Evolutionary conservation across 2,113 vertebrate genomes (phyloP).

Genomic region (Ameiurus melas): DNA sequence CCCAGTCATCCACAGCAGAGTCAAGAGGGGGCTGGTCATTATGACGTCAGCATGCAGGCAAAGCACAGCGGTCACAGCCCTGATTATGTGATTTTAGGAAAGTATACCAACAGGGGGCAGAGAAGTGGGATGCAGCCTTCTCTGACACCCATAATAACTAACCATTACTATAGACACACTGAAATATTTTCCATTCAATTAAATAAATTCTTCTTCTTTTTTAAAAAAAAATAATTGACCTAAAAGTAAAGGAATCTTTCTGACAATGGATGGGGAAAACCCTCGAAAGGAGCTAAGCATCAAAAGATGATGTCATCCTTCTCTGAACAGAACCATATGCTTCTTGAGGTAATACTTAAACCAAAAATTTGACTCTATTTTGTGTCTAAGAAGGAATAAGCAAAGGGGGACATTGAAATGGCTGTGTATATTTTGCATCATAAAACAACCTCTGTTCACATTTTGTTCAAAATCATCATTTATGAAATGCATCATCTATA

Average conservation of each 20-base stretch:
- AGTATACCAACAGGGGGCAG: slow-evolving; percentile 11
- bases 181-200: neutral
- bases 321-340: neutral
- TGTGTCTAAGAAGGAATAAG: neutral
- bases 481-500: neutral
- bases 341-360: neutral
- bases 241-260: neutral
- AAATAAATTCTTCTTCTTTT: neutral
- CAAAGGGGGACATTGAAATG: neutral
- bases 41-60: slow-evolving; percentile 61
- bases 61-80: slow-evolving; percentile 42
- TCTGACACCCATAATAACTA: neutral
- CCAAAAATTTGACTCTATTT: neutral
- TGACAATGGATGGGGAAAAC: neutral
- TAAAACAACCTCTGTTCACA: neutral
- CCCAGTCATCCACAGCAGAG: slow-evolving; percentile 51
- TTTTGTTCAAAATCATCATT: neutral
- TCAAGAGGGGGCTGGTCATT: slow-evolving; percentile 45
- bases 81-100: slow-evolving; percentile 56
- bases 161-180: neutral
- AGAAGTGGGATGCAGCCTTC: neutral
- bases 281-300: neutral
- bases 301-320: neutral
- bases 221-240: too few species aligned
- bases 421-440: neutral